These are phyloP conservation scores for Leuciscus idus DNA, from an alignment of 2,113 vertebrate species.

Conservation along the genomic window DNA sequence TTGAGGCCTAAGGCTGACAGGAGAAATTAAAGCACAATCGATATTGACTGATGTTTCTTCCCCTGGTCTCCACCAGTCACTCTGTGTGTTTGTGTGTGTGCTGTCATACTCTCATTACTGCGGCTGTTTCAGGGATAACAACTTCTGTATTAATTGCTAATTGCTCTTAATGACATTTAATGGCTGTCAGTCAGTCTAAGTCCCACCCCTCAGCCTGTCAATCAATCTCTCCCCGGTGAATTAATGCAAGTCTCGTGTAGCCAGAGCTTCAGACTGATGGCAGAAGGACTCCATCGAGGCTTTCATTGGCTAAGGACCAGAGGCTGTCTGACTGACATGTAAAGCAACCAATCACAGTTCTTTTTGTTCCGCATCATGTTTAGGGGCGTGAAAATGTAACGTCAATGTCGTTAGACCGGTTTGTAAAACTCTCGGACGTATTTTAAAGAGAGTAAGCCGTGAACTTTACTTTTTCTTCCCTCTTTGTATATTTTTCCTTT, in stretches of 20 bases:
- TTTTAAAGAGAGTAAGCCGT: no score
- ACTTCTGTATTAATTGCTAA: conserved; percentile 58
- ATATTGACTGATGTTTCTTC: conserved; percentile 56
- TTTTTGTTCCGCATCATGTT: no score
- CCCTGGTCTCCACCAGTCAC: conserved; percentile 22
- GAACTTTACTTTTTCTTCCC: no score
- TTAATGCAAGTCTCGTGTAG: not conserved
- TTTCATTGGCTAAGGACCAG: no score
- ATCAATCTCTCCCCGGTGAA: conserved; percentile 45
- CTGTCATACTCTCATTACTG: conserved; percentile 29
- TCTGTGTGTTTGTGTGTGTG: conserved; percentile 21
- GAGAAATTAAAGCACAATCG: conserved; percentile 61
- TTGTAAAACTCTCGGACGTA: no score
- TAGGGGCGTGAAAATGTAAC: no score
- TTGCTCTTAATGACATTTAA: conserved; percentile 61
- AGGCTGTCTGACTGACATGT: no score
- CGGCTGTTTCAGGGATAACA: conserved; percentile 46
- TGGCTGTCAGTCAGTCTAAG: conserved; percentile 28
- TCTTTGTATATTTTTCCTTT: no score
- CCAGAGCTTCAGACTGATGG: no score
- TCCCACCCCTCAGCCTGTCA: conserved; percentile 48
- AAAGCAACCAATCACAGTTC: no score
- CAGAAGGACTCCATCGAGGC: not conserved
- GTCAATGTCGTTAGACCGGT: no score
- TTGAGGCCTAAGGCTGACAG: conserved; percentile 60